phyloP scores from a whole-genome alignment of 2,888 invertebrate species.

The Aphodius sticticus region DNA sequence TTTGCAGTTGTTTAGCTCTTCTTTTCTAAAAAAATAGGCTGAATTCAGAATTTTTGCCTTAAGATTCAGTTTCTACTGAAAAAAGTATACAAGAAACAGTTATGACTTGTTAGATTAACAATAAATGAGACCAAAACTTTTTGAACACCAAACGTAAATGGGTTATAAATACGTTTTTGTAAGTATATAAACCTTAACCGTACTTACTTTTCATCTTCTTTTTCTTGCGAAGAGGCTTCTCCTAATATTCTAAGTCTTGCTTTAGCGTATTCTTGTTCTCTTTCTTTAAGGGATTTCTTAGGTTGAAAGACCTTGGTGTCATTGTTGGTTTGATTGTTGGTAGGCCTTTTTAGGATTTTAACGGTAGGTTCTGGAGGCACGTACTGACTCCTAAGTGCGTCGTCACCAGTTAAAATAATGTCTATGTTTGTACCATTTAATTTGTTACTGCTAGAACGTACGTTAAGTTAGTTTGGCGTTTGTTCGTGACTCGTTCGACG shows the following conservation, averaged over 20 bases:
- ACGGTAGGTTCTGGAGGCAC: conserved; percentile 83
- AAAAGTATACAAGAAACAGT: background rate
- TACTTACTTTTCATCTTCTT: conserved; percentile 69
- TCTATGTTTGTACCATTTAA: conserved; percentile 65
- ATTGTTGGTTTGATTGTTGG: conserved; percentile 62
- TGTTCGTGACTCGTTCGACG: background rate
- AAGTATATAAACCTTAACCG: no score
- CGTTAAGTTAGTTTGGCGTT: conserved; percentile 38
- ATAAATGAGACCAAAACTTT: no score
- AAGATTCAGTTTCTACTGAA: no score
- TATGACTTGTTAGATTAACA: no score
- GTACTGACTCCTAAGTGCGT: conserved; percentile 81
- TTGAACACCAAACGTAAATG: no score
- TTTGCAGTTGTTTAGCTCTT: no score
- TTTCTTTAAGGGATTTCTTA: conserved; percentile 84
- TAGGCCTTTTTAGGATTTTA: conserved; percentile 81
- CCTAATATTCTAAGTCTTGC: conserved; percentile 91
- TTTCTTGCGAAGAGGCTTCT: conserved; percentile 82
- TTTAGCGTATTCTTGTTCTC: conserved; percentile 94
- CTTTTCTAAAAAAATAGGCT: background rate
- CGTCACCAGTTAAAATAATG: conserved; percentile 79
- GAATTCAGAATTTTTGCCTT: no score
- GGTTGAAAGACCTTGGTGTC: conserved; percentile 76
- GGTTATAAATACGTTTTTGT: no score
- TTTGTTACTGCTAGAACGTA: conserved; percentile 55